Base-by-base conservation (phyloP, 2,113 vertebrate species). In the Chloroceryle aenea region DNA sequence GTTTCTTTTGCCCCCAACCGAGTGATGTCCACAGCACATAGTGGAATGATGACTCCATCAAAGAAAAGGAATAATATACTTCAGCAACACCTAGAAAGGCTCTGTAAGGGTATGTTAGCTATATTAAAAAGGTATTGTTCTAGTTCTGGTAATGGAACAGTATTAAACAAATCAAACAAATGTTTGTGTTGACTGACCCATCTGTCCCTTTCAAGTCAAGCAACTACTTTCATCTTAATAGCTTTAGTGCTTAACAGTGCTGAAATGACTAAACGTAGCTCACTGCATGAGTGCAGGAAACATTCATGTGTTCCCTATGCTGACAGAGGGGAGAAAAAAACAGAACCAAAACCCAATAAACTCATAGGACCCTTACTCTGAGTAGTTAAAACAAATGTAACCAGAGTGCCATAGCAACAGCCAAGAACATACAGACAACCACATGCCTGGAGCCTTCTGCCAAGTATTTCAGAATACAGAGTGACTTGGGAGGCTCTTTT, bases 141-240 rank as follows among this genome's bases (percentile, higher is more conserved):
- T 79, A 83, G 45, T 87, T 90, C 26, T 88, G 50, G 61, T 66
- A 88, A 91, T 72, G 53, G 53, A 96, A 73, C 14, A 47, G 9
- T n/a, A 90, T 32, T 91, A 87, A 84, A 58, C 19, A 82, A 72
- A 13, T 91, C 53, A 71, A 78, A 87, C 48, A 85, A 74, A 45
- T 11, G 8, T 78, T 67, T 83, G 38, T 43, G 12, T 74, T 74
- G 76, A 92, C 61, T 75, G 63, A 83, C 47, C 43, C 58, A 80
- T 47, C 10, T 48, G 43, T 27, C 32, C 79, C 87, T 90, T 90
- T 94, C 64, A 83, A 92, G 76, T 84, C 52, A 84, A 88, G 63
- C 68, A 83, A 4, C 34, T 55, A 48, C 75, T 67, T 88, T 97
- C 85, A 96, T 53, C 75, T 75, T 20, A 94, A n/a, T n/a, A 72